These are phyloP conservation scores for Psittacula echo DNA, from an alignment of 2,797 vertebrate species.

Conservation along the genomic window DNA sequence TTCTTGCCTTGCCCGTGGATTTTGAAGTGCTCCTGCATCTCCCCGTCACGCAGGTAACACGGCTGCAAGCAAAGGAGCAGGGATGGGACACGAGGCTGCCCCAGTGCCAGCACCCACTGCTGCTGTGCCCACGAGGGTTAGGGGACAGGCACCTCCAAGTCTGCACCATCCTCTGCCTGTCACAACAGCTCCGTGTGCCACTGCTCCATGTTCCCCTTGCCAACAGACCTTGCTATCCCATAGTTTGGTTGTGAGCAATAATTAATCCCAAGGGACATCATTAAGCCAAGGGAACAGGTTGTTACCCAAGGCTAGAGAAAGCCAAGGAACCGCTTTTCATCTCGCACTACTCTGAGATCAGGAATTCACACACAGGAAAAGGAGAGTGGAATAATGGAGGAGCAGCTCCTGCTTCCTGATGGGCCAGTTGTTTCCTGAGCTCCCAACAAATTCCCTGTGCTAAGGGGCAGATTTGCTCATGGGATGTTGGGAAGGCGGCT, in stretches of 20 bases:
- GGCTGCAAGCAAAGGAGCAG: conserved; percentile 76
- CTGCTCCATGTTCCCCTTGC: background rate
- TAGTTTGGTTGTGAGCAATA: background rate
- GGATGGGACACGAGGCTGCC: fast-evolving
- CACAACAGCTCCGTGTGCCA: fast-evolving
- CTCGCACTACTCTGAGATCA: fast-evolving
- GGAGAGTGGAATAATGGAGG: background rate
- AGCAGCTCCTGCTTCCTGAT: background rate
- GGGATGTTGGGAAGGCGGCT: fast-evolving
- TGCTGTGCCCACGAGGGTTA: fast-evolving
- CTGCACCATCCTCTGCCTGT: background rate
- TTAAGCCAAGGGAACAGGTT: background rate
- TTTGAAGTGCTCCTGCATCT: conserved; percentile 96
- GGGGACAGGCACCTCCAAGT: fast-evolving
- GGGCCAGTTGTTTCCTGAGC: background rate
- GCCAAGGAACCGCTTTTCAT: background rate
- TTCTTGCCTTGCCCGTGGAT: conserved; percentile 96
- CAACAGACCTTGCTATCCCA: fast-evolving
- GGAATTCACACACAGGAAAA: background rate
- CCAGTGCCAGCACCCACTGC: fast-evolving
- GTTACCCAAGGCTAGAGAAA: background rate
- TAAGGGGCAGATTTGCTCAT: fast-evolving
- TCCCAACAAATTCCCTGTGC: fast-evolving
- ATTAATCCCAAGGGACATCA: background rate
- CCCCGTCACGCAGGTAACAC: conserved; percentile 93